Evolutionary conservation across 1,140 invertebrate genomes (phyloP).

Genomic region (Hormaphis cornu): DNA sequence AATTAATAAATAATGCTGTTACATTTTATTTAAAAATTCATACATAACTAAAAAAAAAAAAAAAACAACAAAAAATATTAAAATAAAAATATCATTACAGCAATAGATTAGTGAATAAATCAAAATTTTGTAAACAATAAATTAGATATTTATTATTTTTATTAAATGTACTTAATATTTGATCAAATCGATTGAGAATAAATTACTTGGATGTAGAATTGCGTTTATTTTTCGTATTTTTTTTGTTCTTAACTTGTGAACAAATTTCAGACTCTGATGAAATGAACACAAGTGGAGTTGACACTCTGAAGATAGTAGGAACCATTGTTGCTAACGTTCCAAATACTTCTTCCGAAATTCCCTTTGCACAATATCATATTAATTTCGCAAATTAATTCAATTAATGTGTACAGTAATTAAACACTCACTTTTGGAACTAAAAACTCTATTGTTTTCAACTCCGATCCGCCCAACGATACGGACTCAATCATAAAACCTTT

Average conservation of each 20-base stretch:
- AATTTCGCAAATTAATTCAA: background rate
- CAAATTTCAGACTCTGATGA: slow-evolving; percentile 35
- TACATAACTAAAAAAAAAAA: too few relatives aligned
- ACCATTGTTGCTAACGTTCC: slow-evolving; percentile 74
- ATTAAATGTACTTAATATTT: too few relatives aligned
- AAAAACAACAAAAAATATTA: too few relatives aligned
- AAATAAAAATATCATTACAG: too few relatives aligned
- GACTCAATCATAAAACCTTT: slow-evolving; percentile 99
- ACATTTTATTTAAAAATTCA: too few relatives aligned
- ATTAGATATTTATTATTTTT: background rate
- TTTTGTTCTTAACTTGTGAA: slow-evolving; percentile 4
- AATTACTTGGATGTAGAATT: slow-evolving; percentile 8
- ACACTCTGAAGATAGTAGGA: slow-evolving; percentile 79
- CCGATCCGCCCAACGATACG: slow-evolving; percentile 81
- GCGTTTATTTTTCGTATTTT: slow-evolving; percentile 3
- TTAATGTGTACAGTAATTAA: background rate
- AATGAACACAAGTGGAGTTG: slow-evolving; percentile 70
- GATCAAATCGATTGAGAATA: background rate
- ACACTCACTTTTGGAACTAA: slow-evolving; percentile 60
- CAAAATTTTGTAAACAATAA: background rate
- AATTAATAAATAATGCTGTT: too few relatives aligned
- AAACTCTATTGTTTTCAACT: slow-evolving; percentile 79
- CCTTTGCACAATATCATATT: slow-evolving; percentile 35
- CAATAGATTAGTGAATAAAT: background rate
- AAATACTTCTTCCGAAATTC: slow-evolving; percentile 58